Evolutionary conservation across 2,113 vertebrate species (phyloP).

Genomic region (Ramphastos sulfuratus): DNA sequence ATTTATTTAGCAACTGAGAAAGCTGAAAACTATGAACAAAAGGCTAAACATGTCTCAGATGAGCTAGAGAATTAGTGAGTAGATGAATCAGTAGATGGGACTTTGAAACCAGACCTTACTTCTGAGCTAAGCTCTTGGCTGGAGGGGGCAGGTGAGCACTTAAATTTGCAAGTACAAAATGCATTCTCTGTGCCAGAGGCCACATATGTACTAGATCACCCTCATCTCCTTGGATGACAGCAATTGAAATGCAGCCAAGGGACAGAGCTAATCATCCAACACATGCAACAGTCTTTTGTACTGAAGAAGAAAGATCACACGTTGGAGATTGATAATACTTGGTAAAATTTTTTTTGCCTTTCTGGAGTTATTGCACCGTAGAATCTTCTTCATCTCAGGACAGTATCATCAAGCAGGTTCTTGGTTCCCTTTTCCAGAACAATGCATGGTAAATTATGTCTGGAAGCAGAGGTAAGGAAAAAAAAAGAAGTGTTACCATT

Average conservation of each 20-base stretch:
- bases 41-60: background rate
- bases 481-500: background rate
- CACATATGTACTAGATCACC: background rate
- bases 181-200: background rate
- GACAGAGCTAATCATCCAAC: background rate
- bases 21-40: background rate
- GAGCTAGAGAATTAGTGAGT: background rate
- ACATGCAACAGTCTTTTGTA: background rate
- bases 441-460: background rate
- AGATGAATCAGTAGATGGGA: background rate
- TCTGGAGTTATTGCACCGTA: background rate
- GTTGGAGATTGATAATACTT: background rate
- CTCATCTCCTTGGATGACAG: background rate
- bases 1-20: background rate
- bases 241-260: background rate
- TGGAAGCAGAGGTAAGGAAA: background rate
- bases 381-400: background rate
- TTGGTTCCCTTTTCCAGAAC: background rate
- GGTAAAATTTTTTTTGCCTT: background rate
- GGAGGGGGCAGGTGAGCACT: background rate
- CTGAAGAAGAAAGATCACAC: background rate
- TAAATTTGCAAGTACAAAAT: background rate
- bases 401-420: background rate
- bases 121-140: constrained; percentile 8
- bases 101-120: constrained; percentile 37